phyloP scores from a whole-genome alignment of 2,797 vertebrate species.

The Hoplostethus atlanticus region DNA sequence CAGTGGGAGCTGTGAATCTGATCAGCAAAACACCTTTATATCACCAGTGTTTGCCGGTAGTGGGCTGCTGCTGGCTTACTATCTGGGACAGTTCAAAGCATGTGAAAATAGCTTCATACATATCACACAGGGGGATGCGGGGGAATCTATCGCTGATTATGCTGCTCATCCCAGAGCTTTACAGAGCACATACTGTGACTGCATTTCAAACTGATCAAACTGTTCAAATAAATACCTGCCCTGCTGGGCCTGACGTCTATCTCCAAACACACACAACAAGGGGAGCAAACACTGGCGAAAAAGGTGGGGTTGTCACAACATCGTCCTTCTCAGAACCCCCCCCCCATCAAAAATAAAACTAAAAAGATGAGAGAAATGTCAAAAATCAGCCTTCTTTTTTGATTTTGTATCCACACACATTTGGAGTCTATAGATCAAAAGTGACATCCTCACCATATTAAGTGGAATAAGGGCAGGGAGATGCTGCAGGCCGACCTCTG shows the following conservation, averaged over 20 bases:
- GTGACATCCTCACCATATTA: slow-evolving; percentile 31
- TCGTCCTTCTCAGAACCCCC: not conserved
- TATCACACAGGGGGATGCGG: slow-evolving; percentile 62
- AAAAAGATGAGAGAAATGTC: slow-evolving; percentile 38
- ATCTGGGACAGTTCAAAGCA: slow-evolving; percentile 71
- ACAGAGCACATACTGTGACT: slow-evolving; percentile 65
- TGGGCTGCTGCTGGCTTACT: slow-evolving; percentile 49
- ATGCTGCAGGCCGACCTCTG: slow-evolving; percentile 44
- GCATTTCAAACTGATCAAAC: slow-evolving; percentile 66
- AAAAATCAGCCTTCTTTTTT: slow-evolving; percentile 39
- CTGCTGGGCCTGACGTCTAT: slow-evolving; percentile 57
- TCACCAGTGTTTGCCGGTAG: slow-evolving; percentile 33
- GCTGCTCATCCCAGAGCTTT: slow-evolving; percentile 57
- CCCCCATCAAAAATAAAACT: not conserved
- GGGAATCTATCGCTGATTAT: slow-evolving; percentile 65
- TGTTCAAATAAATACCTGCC: slow-evolving; percentile 73
- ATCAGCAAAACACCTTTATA: slow-evolving; percentile 41
- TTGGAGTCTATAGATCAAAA: slow-evolving; percentile 52
- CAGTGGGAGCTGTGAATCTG: slow-evolving; percentile 39
- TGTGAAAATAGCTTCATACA: slow-evolving; percentile 73
- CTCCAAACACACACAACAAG: slow-evolving; percentile 60
- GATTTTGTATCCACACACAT: slow-evolving; percentile 35
- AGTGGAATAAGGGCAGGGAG: slow-evolving; percentile 30
- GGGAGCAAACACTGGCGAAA: slow-evolving; percentile 37
- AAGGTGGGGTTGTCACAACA: slow-evolving; percentile 35